phyloP scores from a whole-genome alignment of 2,797 vertebrate genomes.

The Sitta carolinensis region DNA sequence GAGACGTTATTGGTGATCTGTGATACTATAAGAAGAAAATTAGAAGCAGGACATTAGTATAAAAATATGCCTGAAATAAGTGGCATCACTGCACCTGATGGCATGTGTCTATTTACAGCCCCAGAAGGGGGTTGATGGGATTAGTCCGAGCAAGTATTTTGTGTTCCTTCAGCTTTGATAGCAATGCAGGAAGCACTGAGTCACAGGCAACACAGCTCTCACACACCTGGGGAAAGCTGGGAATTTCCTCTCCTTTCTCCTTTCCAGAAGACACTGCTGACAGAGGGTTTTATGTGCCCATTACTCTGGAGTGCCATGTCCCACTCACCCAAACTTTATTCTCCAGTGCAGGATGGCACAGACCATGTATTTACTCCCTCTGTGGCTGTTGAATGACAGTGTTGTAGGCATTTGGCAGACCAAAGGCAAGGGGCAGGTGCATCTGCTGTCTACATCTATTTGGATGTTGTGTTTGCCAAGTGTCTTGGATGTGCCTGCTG shows the following conservation, averaged over 20 bases:
- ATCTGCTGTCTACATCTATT: fast-evolving
- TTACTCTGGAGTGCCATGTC: neutral
- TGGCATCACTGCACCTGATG: neutral
- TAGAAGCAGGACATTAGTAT: neutral
- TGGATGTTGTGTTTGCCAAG: neutral
- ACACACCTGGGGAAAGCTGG: neutral
- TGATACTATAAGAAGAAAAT: neutral
- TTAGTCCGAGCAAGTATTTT: neutral
- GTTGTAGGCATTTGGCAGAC: neutral
- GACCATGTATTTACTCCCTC: neutral
- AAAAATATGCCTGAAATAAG: neutral
- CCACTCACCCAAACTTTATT: neutral
- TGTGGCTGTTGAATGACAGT: neutral
- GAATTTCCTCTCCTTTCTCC: neutral
- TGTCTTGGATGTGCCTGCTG: neutral
- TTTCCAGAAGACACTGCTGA: neutral
- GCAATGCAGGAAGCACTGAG: neutral
- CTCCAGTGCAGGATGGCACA: neutral
- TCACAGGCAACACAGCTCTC: neutral
- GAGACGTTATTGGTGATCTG: neutral
- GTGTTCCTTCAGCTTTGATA: neutral
- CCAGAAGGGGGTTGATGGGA: neutral
- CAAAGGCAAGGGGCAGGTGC: neutral
- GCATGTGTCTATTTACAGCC: neutral
- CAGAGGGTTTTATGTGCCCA: neutral